Conservation (phyloP, 2,113 vertebrate species). For the Heterocephalus glaber region DNA sequence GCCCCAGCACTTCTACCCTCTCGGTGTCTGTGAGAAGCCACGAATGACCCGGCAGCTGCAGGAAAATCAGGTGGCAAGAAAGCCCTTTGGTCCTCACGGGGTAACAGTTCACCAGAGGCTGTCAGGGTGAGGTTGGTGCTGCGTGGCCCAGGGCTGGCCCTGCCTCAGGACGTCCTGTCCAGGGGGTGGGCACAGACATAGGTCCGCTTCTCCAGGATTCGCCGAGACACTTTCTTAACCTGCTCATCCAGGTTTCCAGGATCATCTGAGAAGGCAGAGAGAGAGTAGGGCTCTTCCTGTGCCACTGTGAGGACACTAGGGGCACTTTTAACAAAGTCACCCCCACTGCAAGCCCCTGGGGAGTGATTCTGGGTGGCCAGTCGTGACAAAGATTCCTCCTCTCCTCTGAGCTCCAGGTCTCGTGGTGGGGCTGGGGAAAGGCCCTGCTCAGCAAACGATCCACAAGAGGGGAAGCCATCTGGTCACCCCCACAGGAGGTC, state of each 20-base stretch:
- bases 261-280: conserved; percentile 83
- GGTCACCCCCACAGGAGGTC: neutral
- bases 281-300: neutral
- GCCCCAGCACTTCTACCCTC: neutral
- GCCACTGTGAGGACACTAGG: neutral
- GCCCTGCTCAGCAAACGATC: neutral
- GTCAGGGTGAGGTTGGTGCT: neutral
- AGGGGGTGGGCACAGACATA: conserved; percentile 93
- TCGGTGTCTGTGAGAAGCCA: neutral
- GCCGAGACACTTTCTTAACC: conserved; percentile 92
- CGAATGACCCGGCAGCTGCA: neutral
- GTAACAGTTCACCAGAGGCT: neutral
- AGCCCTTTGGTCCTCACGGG: neutral
- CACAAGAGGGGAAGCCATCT: neutral
- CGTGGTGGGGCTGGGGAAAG: neutral
- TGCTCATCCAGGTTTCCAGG: conserved; percentile 92
- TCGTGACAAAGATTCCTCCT: neutral
- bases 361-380: neutral
- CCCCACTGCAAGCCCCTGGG: neutral
- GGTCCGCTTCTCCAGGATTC: conserved; percentile 89
- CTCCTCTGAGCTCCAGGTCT: neutral
- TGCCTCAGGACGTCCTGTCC: conserved; percentile 89
- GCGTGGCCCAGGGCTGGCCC: neutral
- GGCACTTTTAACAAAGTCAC: neutral
- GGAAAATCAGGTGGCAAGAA: neutral